These are phyloP conservation scores for Trachelipus rathkii DNA, from an alignment of 1,140 invertebrate species.

Conservation along the genomic window DNA sequence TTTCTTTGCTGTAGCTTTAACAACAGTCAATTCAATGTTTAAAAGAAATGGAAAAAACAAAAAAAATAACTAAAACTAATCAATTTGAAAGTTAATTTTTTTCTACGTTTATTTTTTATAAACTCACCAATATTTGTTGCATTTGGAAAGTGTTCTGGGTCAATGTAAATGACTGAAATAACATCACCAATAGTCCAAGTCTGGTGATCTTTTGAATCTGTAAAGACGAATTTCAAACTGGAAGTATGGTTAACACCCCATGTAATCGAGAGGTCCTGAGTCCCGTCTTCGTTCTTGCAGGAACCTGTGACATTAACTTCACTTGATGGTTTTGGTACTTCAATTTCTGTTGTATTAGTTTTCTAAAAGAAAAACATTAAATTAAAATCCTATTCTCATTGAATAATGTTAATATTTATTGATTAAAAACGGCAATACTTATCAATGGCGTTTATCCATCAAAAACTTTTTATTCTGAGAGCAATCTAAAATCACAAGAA, in stretches of 20 bases:
- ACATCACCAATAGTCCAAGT: background rate
- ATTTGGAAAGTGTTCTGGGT: background rate
- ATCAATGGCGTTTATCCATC: no score
- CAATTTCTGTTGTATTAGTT: background rate
- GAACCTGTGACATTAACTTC: background rate
- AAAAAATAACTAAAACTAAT: no score
- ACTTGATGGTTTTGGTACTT: background rate
- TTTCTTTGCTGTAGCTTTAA: no score
- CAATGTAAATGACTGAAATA: background rate
- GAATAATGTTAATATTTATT: no score
- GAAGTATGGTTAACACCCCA: background rate
- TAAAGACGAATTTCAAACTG: background rate
- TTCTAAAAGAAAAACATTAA: background rate
- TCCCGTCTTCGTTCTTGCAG: background rate
- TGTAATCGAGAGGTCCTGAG: background rate
- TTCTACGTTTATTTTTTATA: background rate
- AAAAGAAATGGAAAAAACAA: no score
- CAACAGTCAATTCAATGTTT: no score
- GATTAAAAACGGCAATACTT: no score
- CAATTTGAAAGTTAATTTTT: no score
- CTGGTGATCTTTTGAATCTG: background rate
- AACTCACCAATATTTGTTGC: background rate
- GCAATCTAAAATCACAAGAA: no score
- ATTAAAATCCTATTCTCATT: no score
- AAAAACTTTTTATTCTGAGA: no score